Percentiles rank a stretch among this genome's conserved stretches.
Conservation (phyloP, 2,888 invertebrate species). For the Agrochola circellaris region DNA sequence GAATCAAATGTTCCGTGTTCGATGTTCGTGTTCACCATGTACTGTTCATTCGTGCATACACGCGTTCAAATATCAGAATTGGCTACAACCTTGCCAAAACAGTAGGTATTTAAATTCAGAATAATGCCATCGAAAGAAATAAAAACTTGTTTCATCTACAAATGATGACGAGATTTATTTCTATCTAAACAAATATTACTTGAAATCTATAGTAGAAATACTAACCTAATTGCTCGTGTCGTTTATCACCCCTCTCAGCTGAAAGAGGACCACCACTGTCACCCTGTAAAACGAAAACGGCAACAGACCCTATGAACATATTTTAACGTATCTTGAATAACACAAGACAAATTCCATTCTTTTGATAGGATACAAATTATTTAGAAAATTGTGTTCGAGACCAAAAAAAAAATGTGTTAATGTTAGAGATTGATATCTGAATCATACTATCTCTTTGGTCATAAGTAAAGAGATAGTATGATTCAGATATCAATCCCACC, state of each 20-base stretch:
- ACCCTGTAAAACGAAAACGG: conserved; percentile 88
- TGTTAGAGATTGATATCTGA: background rate
- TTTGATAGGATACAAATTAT: too few species aligned
- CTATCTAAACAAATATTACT: background rate
- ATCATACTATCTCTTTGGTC: background rate
- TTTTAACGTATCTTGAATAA: background rate
- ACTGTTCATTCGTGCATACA: too few species aligned
- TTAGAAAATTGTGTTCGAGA: too few species aligned
- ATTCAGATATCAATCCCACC: conserved; percentile 88
- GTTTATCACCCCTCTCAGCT: conserved; percentile 92
- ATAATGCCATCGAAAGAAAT: background rate
- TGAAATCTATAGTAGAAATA: background rate
- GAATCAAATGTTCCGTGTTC: too few species aligned
- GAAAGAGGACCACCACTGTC: conserved; percentile 95
- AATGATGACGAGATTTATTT: background rate
- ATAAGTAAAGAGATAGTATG: too few species aligned
- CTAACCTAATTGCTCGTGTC: conserved; percentile 94
- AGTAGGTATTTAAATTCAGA: background rate
- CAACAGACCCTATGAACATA: background rate
- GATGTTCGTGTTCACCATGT: too few species aligned
- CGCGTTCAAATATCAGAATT: background rate
- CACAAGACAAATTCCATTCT: background rate
- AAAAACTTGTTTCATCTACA: background rate
- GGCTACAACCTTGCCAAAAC: background rate
- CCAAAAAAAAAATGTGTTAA: background rate